Percentiles rank a stretch among this genome's conserved stretches.
Evolutionary conservation across 1,140 invertebrate genomes (phyloP).

Genomic region (Sitophilus oryzae): DNA sequence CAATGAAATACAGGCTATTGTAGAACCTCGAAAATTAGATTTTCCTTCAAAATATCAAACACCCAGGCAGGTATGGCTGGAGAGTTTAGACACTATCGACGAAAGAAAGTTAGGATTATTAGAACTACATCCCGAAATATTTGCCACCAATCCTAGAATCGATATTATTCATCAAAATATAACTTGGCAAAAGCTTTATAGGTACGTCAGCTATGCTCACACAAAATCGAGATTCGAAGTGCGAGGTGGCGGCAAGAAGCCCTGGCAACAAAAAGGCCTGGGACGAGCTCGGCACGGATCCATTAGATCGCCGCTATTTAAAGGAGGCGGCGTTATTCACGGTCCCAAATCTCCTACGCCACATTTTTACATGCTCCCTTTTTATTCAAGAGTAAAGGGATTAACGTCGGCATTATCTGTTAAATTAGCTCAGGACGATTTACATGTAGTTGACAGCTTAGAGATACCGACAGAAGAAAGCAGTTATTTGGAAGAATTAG

Average conservation of each 20-base stretch:
- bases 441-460: slow-evolving; percentile 84
- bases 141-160: slow-evolving; percentile 73
- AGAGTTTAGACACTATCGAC: slow-evolving; percentile 75
- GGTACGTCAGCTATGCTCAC: slow-evolving; percentile 68
- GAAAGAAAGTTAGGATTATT: slow-evolving; percentile 79
- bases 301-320: slow-evolving; percentile 80
- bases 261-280: slow-evolving; percentile 89
- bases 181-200: slow-evolving; percentile 82
- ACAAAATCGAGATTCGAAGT: slow-evolving; percentile 76
- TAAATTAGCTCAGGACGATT: slow-evolving; percentile 92
- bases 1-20: neutral
- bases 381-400: slow-evolving; percentile 66
- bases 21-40: slow-evolving; percentile 16
- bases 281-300: slow-evolving; percentile 88
- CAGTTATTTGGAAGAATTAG: slow-evolving; percentile 71
- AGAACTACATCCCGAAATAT: slow-evolving; percentile 83
- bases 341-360: slow-evolving; percentile 84
- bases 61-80: slow-evolving; percentile 83
- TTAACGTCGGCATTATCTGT: slow-evolving; percentile 76
- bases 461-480: slow-evolving; percentile 81
- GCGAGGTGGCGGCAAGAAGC: slow-evolving; percentile 80
- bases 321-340: slow-evolving; percentile 74
- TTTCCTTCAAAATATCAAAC: slow-evolving; percentile 49
- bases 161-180: slow-evolving; percentile 87
- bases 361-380: slow-evolving; percentile 90